Evolutionary conservation across 2,888 invertebrate genomes (phyloP).

Genomic region (Teleiodes luculella): DNA sequence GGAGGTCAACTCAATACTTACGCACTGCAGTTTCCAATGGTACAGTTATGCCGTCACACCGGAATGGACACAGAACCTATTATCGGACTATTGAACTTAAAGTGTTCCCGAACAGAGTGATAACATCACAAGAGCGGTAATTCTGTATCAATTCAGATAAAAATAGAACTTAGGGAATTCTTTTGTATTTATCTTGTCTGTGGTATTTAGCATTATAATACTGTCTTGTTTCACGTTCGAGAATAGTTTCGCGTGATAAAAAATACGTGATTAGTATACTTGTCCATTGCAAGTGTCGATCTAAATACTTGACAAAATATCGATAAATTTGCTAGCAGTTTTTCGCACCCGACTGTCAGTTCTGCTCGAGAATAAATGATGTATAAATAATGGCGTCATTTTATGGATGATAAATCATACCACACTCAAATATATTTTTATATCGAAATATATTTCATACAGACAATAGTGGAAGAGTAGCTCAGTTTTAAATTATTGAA

Average conservation of each 20-base stretch:
- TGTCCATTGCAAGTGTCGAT: slow-evolving; percentile 47
- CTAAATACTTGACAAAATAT: slow-evolving; percentile 41
- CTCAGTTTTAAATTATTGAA: slow-evolving; percentile 3
- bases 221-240: neutral
- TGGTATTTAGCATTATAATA: neutral
- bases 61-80: slow-evolving; percentile 24
- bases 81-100: slow-evolving; percentile 60
- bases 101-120: slow-evolving; percentile 30
- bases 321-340: slow-evolving; percentile 42
- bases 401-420: slow-evolving; percentile 3
- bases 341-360: slow-evolving; percentile 31
- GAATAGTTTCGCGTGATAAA: slow-evolving; percentile 16
- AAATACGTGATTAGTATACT: slow-evolving; percentile 32
- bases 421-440: neutral
- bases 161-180: slow-evolving; percentile 27
- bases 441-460: neutral
- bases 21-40: slow-evolving; percentile 49
- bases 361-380: slow-evolving; percentile 4
- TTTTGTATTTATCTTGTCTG: slow-evolving; percentile 27
- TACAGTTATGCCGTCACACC: slow-evolving; percentile 39
- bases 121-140: slow-evolving; percentile 28
- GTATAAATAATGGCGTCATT: slow-evolving; percentile 10
- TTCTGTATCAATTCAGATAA: slow-evolving; percentile 32
- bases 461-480: neutral
- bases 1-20: slow-evolving; percentile 65